Percentiles rank a stretch among this genome's conserved stretches.
Conservation (phyloP, 2,888 invertebrate genomes). For the Oxystoma pomonae region DNA sequence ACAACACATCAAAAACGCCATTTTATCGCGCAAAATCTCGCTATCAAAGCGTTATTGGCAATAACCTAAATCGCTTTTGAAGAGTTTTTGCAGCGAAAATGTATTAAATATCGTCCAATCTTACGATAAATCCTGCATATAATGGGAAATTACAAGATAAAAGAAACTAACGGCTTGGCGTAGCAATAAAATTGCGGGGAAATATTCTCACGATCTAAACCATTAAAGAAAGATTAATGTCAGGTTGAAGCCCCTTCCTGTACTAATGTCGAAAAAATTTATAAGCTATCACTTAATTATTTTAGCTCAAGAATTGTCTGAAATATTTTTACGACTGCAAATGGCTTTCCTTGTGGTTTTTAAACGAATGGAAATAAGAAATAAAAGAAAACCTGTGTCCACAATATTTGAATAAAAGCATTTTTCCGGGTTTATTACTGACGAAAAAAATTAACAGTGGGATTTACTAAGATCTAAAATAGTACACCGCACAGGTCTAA, state of each 20-base stretch:
- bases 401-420: too few relatives aligned
- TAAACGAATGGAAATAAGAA: too few relatives aligned
- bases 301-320: background rate
- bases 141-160: background rate
- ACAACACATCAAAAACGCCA: too few relatives aligned
- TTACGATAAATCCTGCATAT: background rate
- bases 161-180: background rate
- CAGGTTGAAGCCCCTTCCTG: background rate
- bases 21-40: too few relatives aligned
- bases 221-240: background rate
- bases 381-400: too few relatives aligned
- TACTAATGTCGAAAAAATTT: background rate
- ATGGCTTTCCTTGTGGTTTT: too few relatives aligned
- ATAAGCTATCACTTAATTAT: background rate
- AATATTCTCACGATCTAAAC: background rate
- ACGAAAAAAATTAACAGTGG: too few relatives aligned
- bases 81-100: background rate
- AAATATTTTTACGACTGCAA: background rate
- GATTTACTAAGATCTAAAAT: too few relatives aligned
- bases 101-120: background rate
- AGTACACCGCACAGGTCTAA: too few relatives aligned
- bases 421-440: too few relatives aligned
- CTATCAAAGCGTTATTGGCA: too few relatives aligned
- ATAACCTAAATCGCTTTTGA: too few relatives aligned
- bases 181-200: background rate